Percentiles rank a stretch among this genome's conserved stretches.
phyloP scores from a whole-genome alignment of 2,888 invertebrate genomes.

The Oegoconia quadripuncta region DNA sequence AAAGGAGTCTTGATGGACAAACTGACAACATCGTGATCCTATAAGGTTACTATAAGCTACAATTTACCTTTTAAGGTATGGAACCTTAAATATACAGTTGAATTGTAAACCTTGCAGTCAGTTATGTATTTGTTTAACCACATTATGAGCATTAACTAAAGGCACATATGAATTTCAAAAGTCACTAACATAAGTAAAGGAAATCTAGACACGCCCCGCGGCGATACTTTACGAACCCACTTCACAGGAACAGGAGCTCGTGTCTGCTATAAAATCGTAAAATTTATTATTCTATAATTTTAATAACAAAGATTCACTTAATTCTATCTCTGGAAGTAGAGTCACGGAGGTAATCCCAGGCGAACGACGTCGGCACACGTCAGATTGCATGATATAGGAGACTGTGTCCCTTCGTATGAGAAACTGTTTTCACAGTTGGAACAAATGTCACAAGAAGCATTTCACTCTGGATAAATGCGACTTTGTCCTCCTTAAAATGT shows the following conservation, averaged over 20 bases:
- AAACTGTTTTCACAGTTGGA: constrained; percentile 29
- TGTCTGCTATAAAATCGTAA: constrained; percentile 31
- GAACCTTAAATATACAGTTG: too few relatives aligned
- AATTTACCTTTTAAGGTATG: too few relatives aligned
- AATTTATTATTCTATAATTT: constrained; percentile 31
- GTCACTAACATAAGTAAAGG: constrained; percentile 10
- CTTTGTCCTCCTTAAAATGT: neutral
- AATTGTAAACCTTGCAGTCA: too few relatives aligned
- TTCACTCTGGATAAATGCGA: neutral
- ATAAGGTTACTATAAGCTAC: too few relatives aligned
- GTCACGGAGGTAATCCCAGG: constrained; percentile 31
- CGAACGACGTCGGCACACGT: constrained; percentile 34
- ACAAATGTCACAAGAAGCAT: constrained; percentile 3
- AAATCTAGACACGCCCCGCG: constrained; percentile 22
- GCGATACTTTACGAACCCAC: constrained; percentile 35
- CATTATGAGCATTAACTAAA: neutral
- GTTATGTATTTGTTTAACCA: too few relatives aligned
- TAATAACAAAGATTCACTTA: constrained; percentile 29
- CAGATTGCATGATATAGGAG: constrained; percentile 42
- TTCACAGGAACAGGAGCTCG: constrained; percentile 24
- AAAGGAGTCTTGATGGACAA: too few relatives aligned
- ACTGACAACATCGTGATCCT: too few relatives aligned
- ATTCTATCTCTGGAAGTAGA: constrained; percentile 25
- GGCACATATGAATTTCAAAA: neutral
- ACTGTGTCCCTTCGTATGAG: constrained; percentile 4